Conservation (phyloP, 2,888 invertebrate species). For the Dione juno region DNA sequence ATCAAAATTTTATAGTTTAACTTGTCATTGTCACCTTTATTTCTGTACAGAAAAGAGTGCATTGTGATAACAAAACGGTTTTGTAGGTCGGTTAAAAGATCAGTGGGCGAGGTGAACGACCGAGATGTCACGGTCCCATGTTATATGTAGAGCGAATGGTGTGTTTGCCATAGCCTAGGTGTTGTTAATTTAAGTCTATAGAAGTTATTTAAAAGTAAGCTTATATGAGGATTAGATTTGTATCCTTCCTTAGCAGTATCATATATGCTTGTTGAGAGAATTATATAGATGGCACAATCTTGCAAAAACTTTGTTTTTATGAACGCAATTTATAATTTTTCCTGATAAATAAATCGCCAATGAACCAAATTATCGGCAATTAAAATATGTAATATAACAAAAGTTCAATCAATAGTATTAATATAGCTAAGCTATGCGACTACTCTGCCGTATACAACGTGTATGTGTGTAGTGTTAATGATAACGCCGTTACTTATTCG, state of each 20-base stretch:
- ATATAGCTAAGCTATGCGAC: neutral
- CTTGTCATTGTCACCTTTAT: constrained; percentile 51
- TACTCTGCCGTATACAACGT: constrained; percentile 1
- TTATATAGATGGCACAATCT: neutral
- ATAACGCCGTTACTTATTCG: constrained; percentile 38
- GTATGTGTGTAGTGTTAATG: constrained; percentile 6
- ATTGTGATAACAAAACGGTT: constrained; percentile 55
- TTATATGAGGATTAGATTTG: neutral
- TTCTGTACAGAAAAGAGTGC: constrained; percentile 39
- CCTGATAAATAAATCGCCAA: too few species aligned
- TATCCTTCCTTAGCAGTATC: neutral
- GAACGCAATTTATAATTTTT: too few species aligned
- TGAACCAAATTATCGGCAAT: neutral
- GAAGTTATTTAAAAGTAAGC: neutral
- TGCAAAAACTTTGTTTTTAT: too few species aligned
- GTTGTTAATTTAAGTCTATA: constrained; percentile 18
- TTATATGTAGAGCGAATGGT: constrained; percentile 41
- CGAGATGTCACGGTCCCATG: constrained; percentile 73
- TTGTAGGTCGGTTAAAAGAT: constrained; percentile 68
- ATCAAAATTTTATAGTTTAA: constrained; percentile 25
- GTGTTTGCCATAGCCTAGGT: constrained; percentile 29
- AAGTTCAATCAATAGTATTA: constrained; percentile 4
- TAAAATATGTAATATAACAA: too few species aligned
- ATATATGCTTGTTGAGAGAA: neutral
- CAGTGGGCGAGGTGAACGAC: constrained; percentile 71